Evolutionary conservation across 2,888 invertebrate species (phyloP).

Genomic region (Chloroclystis v-ata): DNA sequence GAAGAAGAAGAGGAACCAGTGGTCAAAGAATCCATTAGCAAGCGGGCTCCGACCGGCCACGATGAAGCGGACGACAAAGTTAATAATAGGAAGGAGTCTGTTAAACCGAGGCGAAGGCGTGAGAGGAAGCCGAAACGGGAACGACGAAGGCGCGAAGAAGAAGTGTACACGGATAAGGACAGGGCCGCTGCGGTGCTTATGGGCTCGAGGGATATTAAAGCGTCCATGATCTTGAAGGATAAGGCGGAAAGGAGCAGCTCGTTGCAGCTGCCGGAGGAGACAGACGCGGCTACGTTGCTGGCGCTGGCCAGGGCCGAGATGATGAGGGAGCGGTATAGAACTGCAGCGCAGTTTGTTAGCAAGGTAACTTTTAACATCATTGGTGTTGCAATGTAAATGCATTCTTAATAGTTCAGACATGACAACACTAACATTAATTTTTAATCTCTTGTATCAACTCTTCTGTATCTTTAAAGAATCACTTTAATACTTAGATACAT

Average conservation of each 20-base stretch:
- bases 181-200: constrained; percentile 92
- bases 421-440: too few species aligned
- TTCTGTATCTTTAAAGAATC: too few species aligned
- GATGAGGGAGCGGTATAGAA: constrained; percentile 83
- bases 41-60: constrained; percentile 51
- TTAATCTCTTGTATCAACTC: too few species aligned
- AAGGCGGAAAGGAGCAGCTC: constrained; percentile 86
- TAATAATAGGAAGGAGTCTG: constrained; percentile 57
- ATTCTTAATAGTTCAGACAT: too few species aligned
- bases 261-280: constrained; percentile 86
- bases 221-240: constrained; percentile 87
- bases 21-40: constrained; percentile 65
- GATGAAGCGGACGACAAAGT: constrained; percentile 50
- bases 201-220: constrained; percentile 92
- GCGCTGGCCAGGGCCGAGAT: constrained; percentile 87
- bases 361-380: too few species aligned
- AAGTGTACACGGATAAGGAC: constrained; percentile 93
- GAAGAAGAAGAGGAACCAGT: constrained; percentile 48
- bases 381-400: too few species aligned
- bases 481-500: too few species aligned
- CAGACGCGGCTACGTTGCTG: constrained; percentile 85
- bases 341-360: constrained; percentile 86
- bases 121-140: constrained; percentile 62
- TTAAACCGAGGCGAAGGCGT: constrained; percentile 55
- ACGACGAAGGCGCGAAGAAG: constrained; percentile 77